Evolutionary conservation across 1,140 invertebrate species (phyloP).

Genomic region (Berghia stephanieae): DNA sequence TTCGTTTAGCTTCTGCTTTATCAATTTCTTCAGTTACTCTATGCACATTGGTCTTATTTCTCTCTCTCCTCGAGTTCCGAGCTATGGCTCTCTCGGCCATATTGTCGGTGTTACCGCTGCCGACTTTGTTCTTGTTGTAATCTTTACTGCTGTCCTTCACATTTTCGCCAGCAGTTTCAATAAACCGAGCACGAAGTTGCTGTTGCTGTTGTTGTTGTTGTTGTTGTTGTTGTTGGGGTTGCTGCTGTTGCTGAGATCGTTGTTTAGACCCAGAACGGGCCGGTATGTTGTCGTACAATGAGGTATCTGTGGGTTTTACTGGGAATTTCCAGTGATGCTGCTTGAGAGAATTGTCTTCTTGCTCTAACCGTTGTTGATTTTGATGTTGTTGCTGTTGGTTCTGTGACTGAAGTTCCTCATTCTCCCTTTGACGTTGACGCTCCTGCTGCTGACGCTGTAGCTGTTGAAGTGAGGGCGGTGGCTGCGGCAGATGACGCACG

Average conservation of each 20-base stretch:
- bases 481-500: conserved; percentile 12
- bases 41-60: conserved; percentile 9
- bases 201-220: background rate
- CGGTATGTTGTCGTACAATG: background rate
- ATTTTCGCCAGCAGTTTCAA: too few relatives aligned
- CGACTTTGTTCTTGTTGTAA: too few relatives aligned
- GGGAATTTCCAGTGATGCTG: background rate
- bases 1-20: conserved; percentile 40
- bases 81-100: conserved; percentile 49
- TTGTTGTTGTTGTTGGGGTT: background rate
- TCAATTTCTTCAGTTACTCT: conserved; percentile 24
- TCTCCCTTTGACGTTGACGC: conserved; percentile 13
- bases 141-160: too few relatives aligned
- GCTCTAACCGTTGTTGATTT: conserved; percentile 23
- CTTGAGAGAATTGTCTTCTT: background rate
- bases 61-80: conserved; percentile 26
- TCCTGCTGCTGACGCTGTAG: conserved; percentile 13
- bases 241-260: background rate
- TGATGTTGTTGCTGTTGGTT: background rate
- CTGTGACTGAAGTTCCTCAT: conserved; percentile 5
- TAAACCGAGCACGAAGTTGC: too few relatives aligned
- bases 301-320: background rate
- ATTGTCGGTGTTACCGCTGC: background rate
- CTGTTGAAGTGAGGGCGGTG: background rate
- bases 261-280: background rate